phyloP scores from a whole-genome alignment of 2,888 invertebrate genomes.

The Phlogophora meticulosa region DNA sequence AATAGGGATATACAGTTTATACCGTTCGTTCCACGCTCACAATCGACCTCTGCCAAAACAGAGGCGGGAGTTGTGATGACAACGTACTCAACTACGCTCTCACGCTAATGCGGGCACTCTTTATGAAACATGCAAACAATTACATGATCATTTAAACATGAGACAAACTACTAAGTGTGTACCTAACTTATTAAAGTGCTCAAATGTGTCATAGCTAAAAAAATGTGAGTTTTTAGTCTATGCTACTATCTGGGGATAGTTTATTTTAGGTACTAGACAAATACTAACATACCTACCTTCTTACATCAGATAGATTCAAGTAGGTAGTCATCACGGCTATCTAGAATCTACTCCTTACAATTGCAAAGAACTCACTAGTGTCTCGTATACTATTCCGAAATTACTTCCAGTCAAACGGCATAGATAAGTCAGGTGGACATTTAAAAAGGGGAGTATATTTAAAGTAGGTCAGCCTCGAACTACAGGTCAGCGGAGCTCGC shows the following conservation, averaged over 20 bases:
- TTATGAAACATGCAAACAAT: conserved; percentile 36
- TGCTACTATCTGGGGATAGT: not conserved
- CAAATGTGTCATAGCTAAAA: not conserved
- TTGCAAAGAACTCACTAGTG: conserved; percentile 5
- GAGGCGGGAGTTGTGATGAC: conserved; percentile 56
- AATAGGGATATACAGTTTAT: not conserved
- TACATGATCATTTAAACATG: conserved; percentile 23
- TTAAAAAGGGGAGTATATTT: conserved; percentile 45
- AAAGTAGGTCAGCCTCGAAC: conserved; percentile 54
- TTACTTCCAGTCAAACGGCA: conserved; percentile 36
- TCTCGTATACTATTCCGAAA: conserved; percentile 24
- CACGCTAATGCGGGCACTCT: conserved; percentile 50
- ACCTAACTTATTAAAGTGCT: conserved; percentile 2
- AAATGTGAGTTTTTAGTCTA: not conserved
- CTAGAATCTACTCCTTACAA: not conserved
- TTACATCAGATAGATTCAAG: not conserved
- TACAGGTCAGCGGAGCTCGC: conserved; percentile 50
- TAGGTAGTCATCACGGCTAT: not conserved
- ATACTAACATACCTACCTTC: not conserved
- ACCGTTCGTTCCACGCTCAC: conserved; percentile 12
- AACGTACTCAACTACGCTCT: conserved; percentile 55
- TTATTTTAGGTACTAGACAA: not conserved
- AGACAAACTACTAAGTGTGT: conserved; percentile 1
- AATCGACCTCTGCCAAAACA: conserved; percentile 29
- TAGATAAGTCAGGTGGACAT: conserved; percentile 32